Evolutionary conservation across 2,113 vertebrate species (phyloP), one percentile per base, ranked within the genome.

Genomic region (Paradisaea rubra): DNA sequence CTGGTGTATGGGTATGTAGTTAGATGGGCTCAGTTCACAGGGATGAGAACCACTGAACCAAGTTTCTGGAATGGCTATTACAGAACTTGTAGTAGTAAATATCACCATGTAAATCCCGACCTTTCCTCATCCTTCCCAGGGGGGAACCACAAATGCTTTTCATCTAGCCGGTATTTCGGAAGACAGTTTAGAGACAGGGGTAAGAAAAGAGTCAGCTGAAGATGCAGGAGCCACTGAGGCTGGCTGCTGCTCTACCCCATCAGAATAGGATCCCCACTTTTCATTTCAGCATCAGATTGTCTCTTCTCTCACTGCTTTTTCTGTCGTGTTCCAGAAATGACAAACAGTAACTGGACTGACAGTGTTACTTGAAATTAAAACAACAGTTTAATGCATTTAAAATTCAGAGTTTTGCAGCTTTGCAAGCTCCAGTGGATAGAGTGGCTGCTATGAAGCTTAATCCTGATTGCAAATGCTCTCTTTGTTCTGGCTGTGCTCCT

Each of bases 31-130:
- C 35, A 4, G 30, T 41, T 95, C 81, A 35, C 3, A 11, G 47
- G 33, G 69, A 64, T 21, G 57, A 89, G 72, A 89, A 33, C 18
- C 72, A 53, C 77, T 63, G 88, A 53, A 66, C 24, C 68, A 59
- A 69, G 81, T 49, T 95, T 87, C 91, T 94, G 95, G 65, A 92
- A 89, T 53, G 61, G 57, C 57, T 60, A 56, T 83, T 84, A 84
- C 80, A 90, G 80, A 70, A 59, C 52, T 41, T 74, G 56, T 60
- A 68, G 86, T 6, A 90, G 83, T 74, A 92, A 96, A 92, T 94
- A 96, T 81, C 86, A 96, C 60, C 44, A 93, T 71, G 91, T 83
- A 95, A 96, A 96, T 93, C 80, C 69, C 3, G 13, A 94, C 92
- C 92, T 96, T 96, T 94, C 76, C 65, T 94, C 83, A 37, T 86